A percentile compares a stretch with the other conserved stretches of the same genome.
Evolutionary conservation across 2,888 invertebrate genomes (phyloP).

Genomic region (Fissipunctia ypsillon): DNA sequence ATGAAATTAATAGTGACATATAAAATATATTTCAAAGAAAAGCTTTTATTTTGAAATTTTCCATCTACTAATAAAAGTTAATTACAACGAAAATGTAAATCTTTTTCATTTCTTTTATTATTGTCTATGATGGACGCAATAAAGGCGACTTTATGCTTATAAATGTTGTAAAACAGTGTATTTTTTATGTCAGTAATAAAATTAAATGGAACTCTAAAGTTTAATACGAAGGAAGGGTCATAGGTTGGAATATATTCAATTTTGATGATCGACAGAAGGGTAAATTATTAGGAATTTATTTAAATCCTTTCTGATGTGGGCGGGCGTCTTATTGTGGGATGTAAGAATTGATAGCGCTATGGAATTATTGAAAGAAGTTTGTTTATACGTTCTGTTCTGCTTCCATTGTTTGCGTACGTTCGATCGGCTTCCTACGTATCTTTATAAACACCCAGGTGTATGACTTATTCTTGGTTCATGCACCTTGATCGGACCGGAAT

Average conservation of each 20-base stretch:
- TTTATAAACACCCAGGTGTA: background rate
- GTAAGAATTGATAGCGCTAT: conserved; percentile 30
- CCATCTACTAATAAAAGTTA: conserved; percentile 31
- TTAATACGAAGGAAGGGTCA: conserved; percentile 58
- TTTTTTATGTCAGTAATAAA: conserved; percentile 63
- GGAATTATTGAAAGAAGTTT: conserved; percentile 25
- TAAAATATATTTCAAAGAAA: conserved; percentile 16
- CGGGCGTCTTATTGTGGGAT: conserved; percentile 29
- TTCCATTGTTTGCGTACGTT: conserved; percentile 5
- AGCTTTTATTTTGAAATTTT: conserved; percentile 27
- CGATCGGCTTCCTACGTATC: background rate
- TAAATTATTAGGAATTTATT: conserved; percentile 65
- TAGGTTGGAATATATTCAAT: conserved; percentile 63
- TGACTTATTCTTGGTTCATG: background rate
- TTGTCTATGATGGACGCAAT: conserved; percentile 39
- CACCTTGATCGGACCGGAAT: too few species aligned
- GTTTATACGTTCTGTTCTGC: background rate
- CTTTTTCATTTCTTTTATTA: conserved; percentile 49
- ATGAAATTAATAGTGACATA: conserved; percentile 27
- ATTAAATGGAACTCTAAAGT: conserved; percentile 62
- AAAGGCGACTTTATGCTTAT: conserved; percentile 51
- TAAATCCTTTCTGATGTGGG: conserved; percentile 60
- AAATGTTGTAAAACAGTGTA: conserved; percentile 58
- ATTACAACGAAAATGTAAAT: conserved; percentile 55
- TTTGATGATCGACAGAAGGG: conserved; percentile 67